phyloP scores from a whole-genome alignment of 2,888 invertebrate genomes.

The Noctua janthe region DNA sequence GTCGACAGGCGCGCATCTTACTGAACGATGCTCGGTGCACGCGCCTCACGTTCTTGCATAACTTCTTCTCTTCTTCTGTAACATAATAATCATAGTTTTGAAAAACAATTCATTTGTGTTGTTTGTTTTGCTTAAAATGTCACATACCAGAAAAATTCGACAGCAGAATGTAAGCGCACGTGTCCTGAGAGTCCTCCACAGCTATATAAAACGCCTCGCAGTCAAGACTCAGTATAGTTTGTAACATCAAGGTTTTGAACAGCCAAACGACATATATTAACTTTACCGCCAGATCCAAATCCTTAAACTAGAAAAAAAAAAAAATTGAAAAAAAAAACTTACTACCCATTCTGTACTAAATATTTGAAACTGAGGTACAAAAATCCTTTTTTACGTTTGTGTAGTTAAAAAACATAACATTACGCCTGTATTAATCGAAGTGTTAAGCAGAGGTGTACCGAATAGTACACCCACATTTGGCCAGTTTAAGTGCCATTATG shows the following conservation, averaged over 20 bases:
- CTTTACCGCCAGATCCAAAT: background rate
- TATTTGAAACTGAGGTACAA: too few species aligned
- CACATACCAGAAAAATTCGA: conserved; percentile 11
- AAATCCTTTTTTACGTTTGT: background rate
- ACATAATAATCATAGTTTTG: too few species aligned
- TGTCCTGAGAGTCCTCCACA: conserved; percentile 12
- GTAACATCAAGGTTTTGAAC: conserved; percentile 4
- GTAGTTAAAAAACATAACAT: too few species aligned
- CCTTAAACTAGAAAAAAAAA: background rate
- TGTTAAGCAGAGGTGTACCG: too few species aligned
- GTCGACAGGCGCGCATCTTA: conserved; percentile 17
- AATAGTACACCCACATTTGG: too few species aligned
- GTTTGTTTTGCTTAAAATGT: background rate
- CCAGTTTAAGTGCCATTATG: too few species aligned
- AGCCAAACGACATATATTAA: background rate
- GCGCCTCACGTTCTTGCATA: too few species aligned
- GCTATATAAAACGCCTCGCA: conserved; percentile 16
- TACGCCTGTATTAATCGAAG: too few species aligned
- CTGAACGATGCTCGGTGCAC: background rate
- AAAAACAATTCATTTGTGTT: too few species aligned
- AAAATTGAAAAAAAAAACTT: background rate
- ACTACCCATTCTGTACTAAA: too few species aligned
- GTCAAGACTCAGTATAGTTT: conserved; percentile 1
- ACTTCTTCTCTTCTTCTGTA: too few species aligned
- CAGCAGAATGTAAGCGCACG: background rate